These are phyloP conservation scores for Steinernema carpocapsae DNA, from an alignment of 2,888 invertebrate species.

Conservation along the genomic window DNA sequence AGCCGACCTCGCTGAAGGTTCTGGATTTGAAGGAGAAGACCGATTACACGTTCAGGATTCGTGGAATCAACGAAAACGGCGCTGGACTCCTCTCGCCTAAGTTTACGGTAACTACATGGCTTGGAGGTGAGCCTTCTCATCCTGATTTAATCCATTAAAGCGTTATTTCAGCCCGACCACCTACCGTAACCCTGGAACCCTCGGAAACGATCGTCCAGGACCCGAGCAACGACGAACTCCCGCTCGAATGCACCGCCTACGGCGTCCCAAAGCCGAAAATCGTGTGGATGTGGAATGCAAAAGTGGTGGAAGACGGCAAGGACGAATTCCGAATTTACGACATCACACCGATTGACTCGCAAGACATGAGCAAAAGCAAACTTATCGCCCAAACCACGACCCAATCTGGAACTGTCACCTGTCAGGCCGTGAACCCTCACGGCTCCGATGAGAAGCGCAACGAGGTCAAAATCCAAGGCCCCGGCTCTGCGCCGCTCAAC, in stretches of 20 bases:
- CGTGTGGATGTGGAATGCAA: constrained; percentile 65
- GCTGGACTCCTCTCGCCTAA: constrained; percentile 59
- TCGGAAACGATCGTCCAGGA: constrained; percentile 47
- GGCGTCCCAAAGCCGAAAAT: constrained; percentile 68
- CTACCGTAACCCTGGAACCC: constrained; percentile 58
- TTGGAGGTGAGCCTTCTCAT: constrained; percentile 44
- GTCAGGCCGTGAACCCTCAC: constrained; percentile 61
- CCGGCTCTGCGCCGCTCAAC: constrained; percentile 57
- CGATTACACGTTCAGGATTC: constrained; percentile 62
- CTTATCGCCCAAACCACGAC: constrained; percentile 63
- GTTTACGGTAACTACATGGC: constrained; percentile 63
- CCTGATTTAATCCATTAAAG: not conserved
- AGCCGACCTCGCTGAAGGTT: constrained; percentile 52
- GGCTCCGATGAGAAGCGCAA: constrained; percentile 62
- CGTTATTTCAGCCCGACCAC: constrained; percentile 52
- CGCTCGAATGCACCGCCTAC: constrained; percentile 61
- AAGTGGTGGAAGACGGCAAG: constrained; percentile 65
- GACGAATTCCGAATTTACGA: constrained; percentile 67
- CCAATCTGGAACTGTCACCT: constrained; percentile 59
- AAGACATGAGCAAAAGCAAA: constrained; percentile 56
- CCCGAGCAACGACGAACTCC: constrained; percentile 62
- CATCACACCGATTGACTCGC: constrained; percentile 57
- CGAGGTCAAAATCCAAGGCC: constrained; percentile 64
- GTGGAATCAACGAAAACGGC: constrained; percentile 65
- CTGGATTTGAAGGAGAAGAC: constrained; percentile 61